Base-by-base conservation (phyloP, 2,113 vertebrate genomes). In the Picathartes gymnocephalus region DNA sequence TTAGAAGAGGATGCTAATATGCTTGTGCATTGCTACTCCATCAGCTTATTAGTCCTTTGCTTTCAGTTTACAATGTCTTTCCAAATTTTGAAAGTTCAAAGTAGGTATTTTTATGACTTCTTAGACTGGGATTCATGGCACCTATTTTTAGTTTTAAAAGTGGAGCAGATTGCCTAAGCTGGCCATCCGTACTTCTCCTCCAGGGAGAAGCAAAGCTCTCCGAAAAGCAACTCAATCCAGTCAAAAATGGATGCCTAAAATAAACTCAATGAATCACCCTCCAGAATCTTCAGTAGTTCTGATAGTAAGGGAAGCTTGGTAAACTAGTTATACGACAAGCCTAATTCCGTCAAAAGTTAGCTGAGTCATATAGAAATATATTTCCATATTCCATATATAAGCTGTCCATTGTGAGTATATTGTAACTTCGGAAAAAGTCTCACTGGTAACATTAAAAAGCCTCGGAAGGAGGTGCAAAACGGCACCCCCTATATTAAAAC, bases 401-500 rank as follows among this genome's bases (percentile, higher is more conserved):
- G 42, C 33, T 79, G 17, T 42, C 58, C 19, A 21, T 61, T 90
- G 40, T 25, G 21, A 24, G 35, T 20, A 45, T 33, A 40, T n/a
- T 61, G 28, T 33, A 73, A 65, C n/a, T 61, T 81, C 12, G 9
- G 31, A 10, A 53, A 21, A 74, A 45, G 15, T 51, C 51, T 74
- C 22, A 31, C 17, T 44, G 9, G 5, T 54, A 71, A 57, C 11
- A 90, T 73, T 30, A n/a, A 64, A 93, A 72, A 80, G 30, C 23
- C 57, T 54, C 37, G 56, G 35, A 71, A 45, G 23, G 15, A 71
- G 28, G 22, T 78, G n/a, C 70, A 69, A 47, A 77, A 21, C 33
- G 33, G 4, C 25, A 65, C 5, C 8, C 0, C 0, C 8, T 51
- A 4, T n/a, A 58, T 51, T 82, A 47, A 37, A 72, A 51, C 11